Percentiles rank a stretch among this genome's conserved stretches.
Conservation (phyloP, 2,888 invertebrate species). For the Drosophila hamatofila region DNA sequence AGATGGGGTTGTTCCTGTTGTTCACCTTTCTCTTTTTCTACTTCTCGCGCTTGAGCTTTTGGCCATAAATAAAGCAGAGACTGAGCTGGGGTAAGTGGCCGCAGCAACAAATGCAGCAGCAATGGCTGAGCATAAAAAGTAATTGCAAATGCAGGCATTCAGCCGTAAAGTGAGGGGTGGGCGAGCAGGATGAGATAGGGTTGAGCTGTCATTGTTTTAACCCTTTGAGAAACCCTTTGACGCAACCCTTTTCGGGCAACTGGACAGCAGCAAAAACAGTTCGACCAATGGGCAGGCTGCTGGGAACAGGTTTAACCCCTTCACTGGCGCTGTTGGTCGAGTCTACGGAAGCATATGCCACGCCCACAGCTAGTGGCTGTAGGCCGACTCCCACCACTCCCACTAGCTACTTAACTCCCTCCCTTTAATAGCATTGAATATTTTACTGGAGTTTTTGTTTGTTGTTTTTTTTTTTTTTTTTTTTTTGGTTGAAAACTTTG, state of each 20-base stretch:
- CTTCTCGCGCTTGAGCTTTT: slow-evolving; percentile 46
- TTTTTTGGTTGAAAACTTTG: slow-evolving; percentile 60
- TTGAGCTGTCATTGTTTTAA: slow-evolving; percentile 50
- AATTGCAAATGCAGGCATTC: slow-evolving; percentile 45
- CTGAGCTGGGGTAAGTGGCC: slow-evolving; percentile 8
- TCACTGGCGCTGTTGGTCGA: slow-evolving; percentile 11
- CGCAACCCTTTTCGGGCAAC: slow-evolving; percentile 32
- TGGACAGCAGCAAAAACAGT: slow-evolving; percentile 41
- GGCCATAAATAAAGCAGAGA: slow-evolving; percentile 38
- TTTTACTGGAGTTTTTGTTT: slow-evolving; percentile 27
- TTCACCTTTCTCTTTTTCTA: slow-evolving; percentile 13
- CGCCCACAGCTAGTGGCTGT: slow-evolving; percentile 29
- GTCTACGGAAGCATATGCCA: slow-evolving; percentile 19
- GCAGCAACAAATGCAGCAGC: slow-evolving; percentile 11
- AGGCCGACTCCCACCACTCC: slow-evolving; percentile 3
- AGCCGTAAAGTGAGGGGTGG: not conserved
- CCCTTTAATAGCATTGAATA: slow-evolving; percentile 4
- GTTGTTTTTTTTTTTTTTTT: slow-evolving; percentile 13
- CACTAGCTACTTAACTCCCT: not conserved
- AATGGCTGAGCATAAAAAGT: slow-evolving; percentile 38
- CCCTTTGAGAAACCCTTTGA: slow-evolving; percentile 46
- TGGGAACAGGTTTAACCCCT: slow-evolving; percentile 42
- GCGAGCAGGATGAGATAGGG: slow-evolving; percentile 12
- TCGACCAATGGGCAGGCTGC: slow-evolving; percentile 43
- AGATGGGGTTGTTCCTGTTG: slow-evolving; percentile 63